Evolutionary conservation across 2,888 invertebrate genomes (phyloP).

Genomic region (Deilephila elpenor): DNA sequence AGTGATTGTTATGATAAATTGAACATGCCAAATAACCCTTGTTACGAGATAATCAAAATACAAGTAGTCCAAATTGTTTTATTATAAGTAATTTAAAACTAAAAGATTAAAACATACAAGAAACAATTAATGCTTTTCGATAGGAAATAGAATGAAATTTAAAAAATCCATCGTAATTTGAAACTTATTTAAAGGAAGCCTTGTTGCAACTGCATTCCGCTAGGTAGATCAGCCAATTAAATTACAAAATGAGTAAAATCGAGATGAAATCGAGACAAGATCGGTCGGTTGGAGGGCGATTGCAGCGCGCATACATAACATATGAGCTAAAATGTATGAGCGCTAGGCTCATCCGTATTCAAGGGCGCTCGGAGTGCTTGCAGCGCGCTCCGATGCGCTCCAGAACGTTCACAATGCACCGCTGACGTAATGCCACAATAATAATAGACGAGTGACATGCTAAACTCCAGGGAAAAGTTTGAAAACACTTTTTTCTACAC

Average conservation of each 20-base stretch:
- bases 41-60: no score
- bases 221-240: constrained; percentile 41
- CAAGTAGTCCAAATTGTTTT: no score
- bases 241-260: constrained; percentile 48
- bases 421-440: constrained; percentile 32
- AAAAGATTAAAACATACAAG: no score
- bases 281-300: constrained; percentile 52
- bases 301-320: constrained; percentile 67
- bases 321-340: constrained; percentile 51
- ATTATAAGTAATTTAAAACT: no score
- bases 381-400: constrained; percentile 49
- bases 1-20: no score
- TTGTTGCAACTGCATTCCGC: background rate
- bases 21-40: no score
- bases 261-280: constrained; percentile 43
- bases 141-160: background rate
- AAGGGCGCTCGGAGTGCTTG: constrained; percentile 69
- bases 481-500: background rate
- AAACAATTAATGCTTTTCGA: background rate
- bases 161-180: background rate
- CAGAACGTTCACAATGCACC: constrained; percentile 53
- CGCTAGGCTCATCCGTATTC: constrained; percentile 71
- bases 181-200: background rate
- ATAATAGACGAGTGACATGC: constrained; percentile 29
- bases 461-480: constrained; percentile 1